These are phyloP conservation scores for Aphyosemion australe DNA, from an alignment of 2,113 vertebrate genomes.

Conservation along the genomic window DNA sequence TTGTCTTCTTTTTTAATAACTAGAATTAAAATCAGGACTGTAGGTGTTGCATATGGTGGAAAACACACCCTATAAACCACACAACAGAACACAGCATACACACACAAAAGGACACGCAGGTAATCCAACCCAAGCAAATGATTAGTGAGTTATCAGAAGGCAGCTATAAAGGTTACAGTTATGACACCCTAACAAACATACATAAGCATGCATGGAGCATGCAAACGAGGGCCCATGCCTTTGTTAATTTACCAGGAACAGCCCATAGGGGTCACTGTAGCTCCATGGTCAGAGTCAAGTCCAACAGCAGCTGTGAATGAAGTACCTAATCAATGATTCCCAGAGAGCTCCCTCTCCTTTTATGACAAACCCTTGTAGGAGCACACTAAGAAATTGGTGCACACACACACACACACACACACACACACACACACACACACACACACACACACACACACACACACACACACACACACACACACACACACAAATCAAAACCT, in stretches of 20 bases:
- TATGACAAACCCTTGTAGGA: constrained; percentile 31
- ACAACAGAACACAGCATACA: too few species aligned
- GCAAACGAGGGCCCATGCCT: not conserved
- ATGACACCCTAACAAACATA: not conserved
- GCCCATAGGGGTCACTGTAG: constrained; percentile 71
- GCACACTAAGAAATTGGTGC: constrained; percentile 12
- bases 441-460: not conserved
- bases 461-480: too few species aligned
- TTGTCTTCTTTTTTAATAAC: too few species aligned
- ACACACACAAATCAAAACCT: not conserved
- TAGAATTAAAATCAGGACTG: too few species aligned
- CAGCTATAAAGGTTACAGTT: not conserved
- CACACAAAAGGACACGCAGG: too few species aligned
- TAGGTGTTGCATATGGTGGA: not conserved
- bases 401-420: not conserved
- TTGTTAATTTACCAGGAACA: not conserved
- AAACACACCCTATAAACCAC: not conserved
- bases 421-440: too few species aligned
- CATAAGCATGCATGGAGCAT: too few species aligned
- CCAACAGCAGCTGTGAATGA: constrained; percentile 38
- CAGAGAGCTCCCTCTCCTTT: constrained; percentile 33
- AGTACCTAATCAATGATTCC: constrained; percentile 37
- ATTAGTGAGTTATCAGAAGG: too few species aligned
- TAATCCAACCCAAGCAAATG: too few species aligned
- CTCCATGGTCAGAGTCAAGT: constrained; percentile 56